phyloP scores from a whole-genome alignment of 1,140 invertebrate species.

The Drosophila trapezifrons region DNA sequence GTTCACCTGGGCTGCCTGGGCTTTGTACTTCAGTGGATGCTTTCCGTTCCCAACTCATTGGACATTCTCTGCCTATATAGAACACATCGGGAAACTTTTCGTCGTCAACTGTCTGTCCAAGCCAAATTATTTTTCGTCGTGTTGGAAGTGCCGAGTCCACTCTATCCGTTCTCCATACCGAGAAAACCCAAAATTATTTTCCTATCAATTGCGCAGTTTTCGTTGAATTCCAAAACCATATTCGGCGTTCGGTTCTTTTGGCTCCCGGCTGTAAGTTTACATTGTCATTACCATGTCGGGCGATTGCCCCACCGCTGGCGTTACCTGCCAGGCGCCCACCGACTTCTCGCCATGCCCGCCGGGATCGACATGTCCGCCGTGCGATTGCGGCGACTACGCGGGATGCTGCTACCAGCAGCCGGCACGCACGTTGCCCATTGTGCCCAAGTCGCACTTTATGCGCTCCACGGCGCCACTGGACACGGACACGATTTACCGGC shows the following conservation, averaged over 20 bases:
- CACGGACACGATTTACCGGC: slow-evolving; percentile 86
- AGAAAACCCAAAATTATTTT: slow-evolving; percentile 70
- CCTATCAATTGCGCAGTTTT: slow-evolving; percentile 41
- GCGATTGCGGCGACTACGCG: slow-evolving; percentile 74
- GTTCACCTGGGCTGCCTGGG: slow-evolving; percentile 1
- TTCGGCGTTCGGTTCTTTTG: not conserved
- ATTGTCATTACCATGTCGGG: slow-evolving; percentile 40
- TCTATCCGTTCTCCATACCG: slow-evolving; percentile 38
- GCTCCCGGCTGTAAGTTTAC: not conserved
- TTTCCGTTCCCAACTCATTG: not conserved
- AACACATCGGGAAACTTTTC: slow-evolving; percentile 60
- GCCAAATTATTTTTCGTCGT: slow-evolving; percentile 63
- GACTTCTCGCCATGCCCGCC: slow-evolving; percentile 66
- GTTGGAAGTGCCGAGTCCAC: slow-evolving; percentile 61
- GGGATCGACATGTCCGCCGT: slow-evolving; percentile 54
- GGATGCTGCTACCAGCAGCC: slow-evolving; percentile 87
- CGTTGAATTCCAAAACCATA: slow-evolving; percentile 1
- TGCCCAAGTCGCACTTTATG: slow-evolving; percentile 85
- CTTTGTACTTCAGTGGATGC: slow-evolving; percentile 4
- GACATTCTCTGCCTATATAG: slow-evolving; percentile 14
- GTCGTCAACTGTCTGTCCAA: slow-evolving; percentile 52
- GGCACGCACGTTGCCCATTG: slow-evolving; percentile 85
- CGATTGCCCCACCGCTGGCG: slow-evolving; percentile 48
- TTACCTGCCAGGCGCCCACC: slow-evolving; percentile 61
- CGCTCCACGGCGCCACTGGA: slow-evolving; percentile 85